Evolutionary conservation across 2,888 invertebrate species (phyloP).

Genomic region (Caenorhabditis virilis): DNA sequence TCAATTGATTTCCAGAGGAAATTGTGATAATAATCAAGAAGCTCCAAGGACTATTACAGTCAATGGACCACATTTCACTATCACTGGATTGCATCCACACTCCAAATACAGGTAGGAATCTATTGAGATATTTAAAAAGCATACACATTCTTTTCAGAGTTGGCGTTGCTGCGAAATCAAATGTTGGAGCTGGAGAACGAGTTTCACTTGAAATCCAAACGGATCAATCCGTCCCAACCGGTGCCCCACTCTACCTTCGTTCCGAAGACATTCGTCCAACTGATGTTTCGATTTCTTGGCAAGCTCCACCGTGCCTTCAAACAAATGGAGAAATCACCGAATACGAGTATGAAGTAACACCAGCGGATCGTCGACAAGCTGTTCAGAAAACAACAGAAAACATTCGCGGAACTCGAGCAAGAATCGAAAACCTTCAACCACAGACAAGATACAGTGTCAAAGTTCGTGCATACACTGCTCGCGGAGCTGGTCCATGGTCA

Average conservation of each 20-base stretch:
- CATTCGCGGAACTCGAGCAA: constrained; percentile 60
- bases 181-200: constrained; percentile 57
- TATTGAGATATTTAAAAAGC: background rate
- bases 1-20: constrained; percentile 65
- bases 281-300: constrained; percentile 62
- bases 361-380: constrained; percentile 54
- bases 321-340: constrained; percentile 68
- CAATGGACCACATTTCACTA: constrained; percentile 57
- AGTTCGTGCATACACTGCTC: constrained; percentile 66
- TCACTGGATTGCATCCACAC: constrained; percentile 66
- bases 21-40: constrained; percentile 64
- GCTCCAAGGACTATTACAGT: constrained; percentile 56
- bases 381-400: constrained; percentile 59
- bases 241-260: constrained; percentile 62
- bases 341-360: constrained; percentile 67
- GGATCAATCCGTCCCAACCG: constrained; percentile 63
- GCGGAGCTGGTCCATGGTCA: constrained; percentile 68
- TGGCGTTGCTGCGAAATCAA: constrained; percentile 67
- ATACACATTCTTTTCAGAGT: constrained; percentile 35
- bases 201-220: constrained; percentile 63
- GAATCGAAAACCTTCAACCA: constrained; percentile 62
- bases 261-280: constrained; percentile 55
- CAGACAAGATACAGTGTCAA: constrained; percentile 64
- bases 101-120: constrained; percentile 56
- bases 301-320: constrained; percentile 67